Evolutionary conservation across 2,113 vertebrate genomes (phyloP).

Genomic region (Myodes glareolus): DNA sequence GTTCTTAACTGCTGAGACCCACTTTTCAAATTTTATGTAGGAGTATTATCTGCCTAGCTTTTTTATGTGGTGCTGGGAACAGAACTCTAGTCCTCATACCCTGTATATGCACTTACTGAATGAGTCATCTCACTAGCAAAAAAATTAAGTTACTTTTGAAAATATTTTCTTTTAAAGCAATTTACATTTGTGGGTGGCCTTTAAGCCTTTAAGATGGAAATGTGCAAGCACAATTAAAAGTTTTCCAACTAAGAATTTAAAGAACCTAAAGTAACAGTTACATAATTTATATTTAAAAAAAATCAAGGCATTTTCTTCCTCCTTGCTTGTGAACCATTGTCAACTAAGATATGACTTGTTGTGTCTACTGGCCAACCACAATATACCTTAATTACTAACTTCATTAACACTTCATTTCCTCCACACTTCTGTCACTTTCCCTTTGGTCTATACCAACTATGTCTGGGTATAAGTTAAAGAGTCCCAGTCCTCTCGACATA

Average conservation of each 20-base stretch:
- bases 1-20: neutral
- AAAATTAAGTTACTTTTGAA: neutral
- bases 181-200: neutral
- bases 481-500: slow-evolving; percentile 25
- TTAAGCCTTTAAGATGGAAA: neutral
- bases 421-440: neutral
- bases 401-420: slow-evolving; percentile 2
- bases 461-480: neutral
- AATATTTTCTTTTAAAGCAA: neutral
- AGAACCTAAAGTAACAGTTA: neutral
- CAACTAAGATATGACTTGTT: neutral
- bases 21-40: neutral
- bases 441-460: neutral
- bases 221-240: neutral
- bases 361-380: neutral
- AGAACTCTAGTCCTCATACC: neutral
- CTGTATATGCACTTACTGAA: neutral
- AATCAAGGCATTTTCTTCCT: neutral
- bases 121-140: neutral
- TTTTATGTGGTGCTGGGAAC: neutral
- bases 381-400: neutral
- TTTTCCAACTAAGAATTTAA: neutral
- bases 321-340: neutral
- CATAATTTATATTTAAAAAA: neutral
- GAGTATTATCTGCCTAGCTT: neutral